phyloP scores from a whole-genome alignment of 2,113 vertebrate species.

The Gopherus evgoodei region DNA sequence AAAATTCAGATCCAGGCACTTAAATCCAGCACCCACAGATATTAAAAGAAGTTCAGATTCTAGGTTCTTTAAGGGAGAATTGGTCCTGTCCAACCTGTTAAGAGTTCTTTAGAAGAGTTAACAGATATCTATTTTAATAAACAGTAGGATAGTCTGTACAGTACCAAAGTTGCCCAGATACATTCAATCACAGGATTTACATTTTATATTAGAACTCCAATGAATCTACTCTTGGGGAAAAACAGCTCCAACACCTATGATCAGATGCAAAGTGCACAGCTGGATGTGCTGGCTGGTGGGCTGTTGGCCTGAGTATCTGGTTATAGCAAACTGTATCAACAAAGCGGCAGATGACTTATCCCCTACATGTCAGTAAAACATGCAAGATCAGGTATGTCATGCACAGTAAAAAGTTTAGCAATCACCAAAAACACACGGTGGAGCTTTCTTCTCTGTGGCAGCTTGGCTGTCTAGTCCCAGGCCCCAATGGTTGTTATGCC shows the following conservation, averaged over 20 bases:
- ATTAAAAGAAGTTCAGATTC: neutral
- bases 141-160: neutral
- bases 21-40: neutral
- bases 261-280: neutral
- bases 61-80: neutral
- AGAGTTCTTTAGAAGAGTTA: neutral
- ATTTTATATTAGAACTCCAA: neutral
- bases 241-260: neutral
- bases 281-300: neutral
- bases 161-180: neutral
- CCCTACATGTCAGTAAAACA: neutral
- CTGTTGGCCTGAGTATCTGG: neutral
- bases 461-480: neutral
- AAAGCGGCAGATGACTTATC: neutral
- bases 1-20: neutral
- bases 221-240: neutral
- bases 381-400: neutral
- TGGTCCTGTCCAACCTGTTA: neutral
- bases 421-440: neutral
- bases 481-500: slow-evolving; percentile 23
- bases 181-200: neutral
- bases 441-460: neutral
- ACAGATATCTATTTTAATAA: neutral
- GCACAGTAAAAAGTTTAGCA: neutral
- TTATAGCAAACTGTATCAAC: neutral